A percentile compares a stretch with the other conserved stretches of the same genome.
phyloP scores from a whole-genome alignment of 1,140 invertebrate species.

The Drosophila sturtevanti region DNA sequence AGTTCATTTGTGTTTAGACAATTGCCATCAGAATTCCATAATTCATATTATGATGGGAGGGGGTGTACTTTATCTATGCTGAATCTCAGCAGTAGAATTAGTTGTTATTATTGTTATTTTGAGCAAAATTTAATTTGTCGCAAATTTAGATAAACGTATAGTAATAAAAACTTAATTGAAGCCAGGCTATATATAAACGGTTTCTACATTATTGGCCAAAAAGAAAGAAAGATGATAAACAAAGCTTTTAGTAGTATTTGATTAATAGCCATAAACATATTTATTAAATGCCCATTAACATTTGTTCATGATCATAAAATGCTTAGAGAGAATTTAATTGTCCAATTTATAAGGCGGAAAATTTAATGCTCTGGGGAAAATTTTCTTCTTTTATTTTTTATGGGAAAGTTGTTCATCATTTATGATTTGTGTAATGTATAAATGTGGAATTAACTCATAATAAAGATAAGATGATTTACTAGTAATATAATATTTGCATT shows the following conservation, averaged over 20 bases:
- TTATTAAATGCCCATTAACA: not conserved
- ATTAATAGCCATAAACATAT: slow-evolving; percentile 2
- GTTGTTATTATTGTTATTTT: not conserved
- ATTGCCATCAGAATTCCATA: not conserved
- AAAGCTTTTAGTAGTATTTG: not conserved
- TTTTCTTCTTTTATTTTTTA: not conserved
- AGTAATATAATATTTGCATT: not conserved
- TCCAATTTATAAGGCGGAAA: not conserved
- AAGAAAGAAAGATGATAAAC: not conserved
- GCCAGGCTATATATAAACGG: not conserved
- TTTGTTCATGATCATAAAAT: not conserved
- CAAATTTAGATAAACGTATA: slow-evolving; percentile 31
- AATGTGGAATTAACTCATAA: slow-evolving; percentile 39
- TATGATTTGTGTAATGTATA: not conserved
- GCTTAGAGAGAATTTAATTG: not conserved
- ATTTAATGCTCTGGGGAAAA: not conserved
- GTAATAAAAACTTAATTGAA: slow-evolving; percentile 38
- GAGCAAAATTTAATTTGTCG: slow-evolving; percentile 7
- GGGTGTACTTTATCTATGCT: not conserved
- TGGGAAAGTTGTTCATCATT: not conserved
- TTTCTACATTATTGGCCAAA: not conserved
- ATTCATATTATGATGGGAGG: not conserved
- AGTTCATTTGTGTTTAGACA: not conserved
- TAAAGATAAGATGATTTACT: slow-evolving; percentile 27
- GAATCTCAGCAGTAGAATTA: not conserved